Base-by-base conservation (phyloP, 2,888 invertebrate species). In the Mellilla xanthometata region DNA sequence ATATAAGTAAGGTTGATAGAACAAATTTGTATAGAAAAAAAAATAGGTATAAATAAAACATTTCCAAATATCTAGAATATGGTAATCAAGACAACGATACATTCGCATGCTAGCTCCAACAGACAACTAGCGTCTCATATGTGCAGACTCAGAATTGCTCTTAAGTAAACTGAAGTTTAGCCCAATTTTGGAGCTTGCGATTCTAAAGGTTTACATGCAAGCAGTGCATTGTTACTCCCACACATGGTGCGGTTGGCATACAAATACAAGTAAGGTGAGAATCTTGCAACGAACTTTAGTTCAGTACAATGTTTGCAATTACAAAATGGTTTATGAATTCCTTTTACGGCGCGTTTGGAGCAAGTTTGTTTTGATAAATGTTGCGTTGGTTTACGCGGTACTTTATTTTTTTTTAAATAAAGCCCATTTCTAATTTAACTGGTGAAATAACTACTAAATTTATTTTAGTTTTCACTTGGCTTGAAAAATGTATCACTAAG, bases 81-180 rank as follows among this genome's bases (percentile, higher is more conserved):
- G 15, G 2, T 5, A 19, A 19, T 19, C 15, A 5, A 19, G 15
- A 6, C 3, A 19, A 19, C 15, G n/a, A n/a, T n/a, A 19, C 15
- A 19, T 0, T 5, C 3, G 2, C 15, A 19, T 6, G 15, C n/a
- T 19, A 19, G 12, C 27, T 19, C 7, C 8, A 24, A 27, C 6
- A 33, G 56, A 54, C 53, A 58, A 71, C 67, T 46, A n/a, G 69
- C 65, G 56, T 46, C 53, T 56, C 45, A 54, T 62, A 65, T 67
- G 70, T 62, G 62, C 42, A 56, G 58, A 64, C 62, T 66, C 59
- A 61, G 60, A 72, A 72, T 67, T 63, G 65, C 63, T 68, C 64
- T 72, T 69, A 72, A 74, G 71, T 66, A 76, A 75, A 77, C 77
- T 69, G 68, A 72, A 73, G 77, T 76, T 80, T 76, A 76, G 69